These are phyloP conservation scores for Desmophyllum pertusum DNA, from an alignment of 92 coral and sea anemone genomes.

Conservation along the genomic window DNA sequence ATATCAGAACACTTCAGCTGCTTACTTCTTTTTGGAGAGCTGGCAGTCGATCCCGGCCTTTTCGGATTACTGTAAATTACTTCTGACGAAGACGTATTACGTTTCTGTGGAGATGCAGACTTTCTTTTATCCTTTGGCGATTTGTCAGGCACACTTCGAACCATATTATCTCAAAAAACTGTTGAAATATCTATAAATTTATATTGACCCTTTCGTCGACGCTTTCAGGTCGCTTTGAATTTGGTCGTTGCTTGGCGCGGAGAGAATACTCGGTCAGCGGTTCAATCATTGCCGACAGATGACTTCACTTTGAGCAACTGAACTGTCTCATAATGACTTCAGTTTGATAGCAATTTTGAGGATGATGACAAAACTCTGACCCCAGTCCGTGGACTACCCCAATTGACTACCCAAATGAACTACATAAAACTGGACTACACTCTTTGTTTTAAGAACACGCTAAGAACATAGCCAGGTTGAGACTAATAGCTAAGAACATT, in stretches of 20 bases:
- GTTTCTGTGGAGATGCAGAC: not conserved
- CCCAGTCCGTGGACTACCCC: no score
- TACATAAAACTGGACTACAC: no score
- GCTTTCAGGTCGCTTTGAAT: not conserved
- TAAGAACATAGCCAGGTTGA: no score
- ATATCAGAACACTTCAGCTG: not conserved
- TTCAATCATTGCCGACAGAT: not conserved
- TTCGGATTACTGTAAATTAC: constrained; percentile 21
- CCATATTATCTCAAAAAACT: not conserved
- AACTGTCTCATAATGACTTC: not conserved
- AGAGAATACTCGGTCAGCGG: not conserved
- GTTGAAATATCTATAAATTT: not conserved
- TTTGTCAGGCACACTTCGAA: constrained; percentile 13
- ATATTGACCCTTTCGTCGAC: no score
- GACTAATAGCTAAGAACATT: no score
- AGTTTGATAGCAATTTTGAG: no score
- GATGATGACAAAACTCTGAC: no score
- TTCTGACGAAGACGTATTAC: constrained; percentile 3
- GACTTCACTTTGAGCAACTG: not conserved
- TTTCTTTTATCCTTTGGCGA: constrained; percentile 14
- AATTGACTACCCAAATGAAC: no score
- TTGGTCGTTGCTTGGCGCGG: not conserved
- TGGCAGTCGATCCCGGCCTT: not conserved
- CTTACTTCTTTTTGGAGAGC: not conserved
- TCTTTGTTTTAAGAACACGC: no score